Conservation (phyloP, 2,888 invertebrate species). For the Mythimna impura region DNA sequence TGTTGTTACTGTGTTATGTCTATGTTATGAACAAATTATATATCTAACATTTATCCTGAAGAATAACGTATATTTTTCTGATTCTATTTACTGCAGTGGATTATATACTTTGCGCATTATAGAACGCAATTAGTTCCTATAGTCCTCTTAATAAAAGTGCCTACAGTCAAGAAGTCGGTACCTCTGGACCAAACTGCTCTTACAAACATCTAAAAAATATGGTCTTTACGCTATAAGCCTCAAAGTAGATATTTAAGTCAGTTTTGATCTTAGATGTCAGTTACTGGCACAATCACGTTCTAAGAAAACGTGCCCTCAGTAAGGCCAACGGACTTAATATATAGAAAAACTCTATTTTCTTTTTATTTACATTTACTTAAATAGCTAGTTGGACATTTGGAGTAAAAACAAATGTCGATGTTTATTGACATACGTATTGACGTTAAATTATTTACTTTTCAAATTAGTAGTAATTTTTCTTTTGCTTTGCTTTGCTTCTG, state of each 20-base stretch:
- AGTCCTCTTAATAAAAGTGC: too few species aligned
- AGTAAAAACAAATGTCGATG: background rate
- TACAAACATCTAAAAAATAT: constrained; percentile 4
- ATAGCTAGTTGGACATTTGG: background rate
- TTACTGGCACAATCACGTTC: constrained; percentile 6
- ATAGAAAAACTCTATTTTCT: constrained; percentile 23
- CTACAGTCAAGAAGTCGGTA: too few species aligned
- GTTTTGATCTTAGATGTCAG: background rate
- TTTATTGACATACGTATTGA: too few species aligned
- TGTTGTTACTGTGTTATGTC: too few species aligned
- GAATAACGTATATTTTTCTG: too few species aligned
- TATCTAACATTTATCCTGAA: too few species aligned
- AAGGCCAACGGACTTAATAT: constrained; percentile 15
- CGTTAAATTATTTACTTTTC: constrained; percentile 3
- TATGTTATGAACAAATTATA: too few species aligned
- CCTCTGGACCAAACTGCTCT: too few species aligned
- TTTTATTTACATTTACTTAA: constrained; percentile 24
- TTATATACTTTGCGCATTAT: too few species aligned
- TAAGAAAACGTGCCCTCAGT: constrained; percentile 11
- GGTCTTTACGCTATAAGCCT: background rate
- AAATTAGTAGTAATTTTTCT: background rate
- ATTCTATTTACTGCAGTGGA: too few species aligned
- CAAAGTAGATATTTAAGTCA: background rate
- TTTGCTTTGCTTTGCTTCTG: background rate
- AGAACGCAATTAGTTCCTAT: too few species aligned